Conservation (phyloP, 2,113 vertebrate genomes). For the Diphyllodes magnificus region DNA sequence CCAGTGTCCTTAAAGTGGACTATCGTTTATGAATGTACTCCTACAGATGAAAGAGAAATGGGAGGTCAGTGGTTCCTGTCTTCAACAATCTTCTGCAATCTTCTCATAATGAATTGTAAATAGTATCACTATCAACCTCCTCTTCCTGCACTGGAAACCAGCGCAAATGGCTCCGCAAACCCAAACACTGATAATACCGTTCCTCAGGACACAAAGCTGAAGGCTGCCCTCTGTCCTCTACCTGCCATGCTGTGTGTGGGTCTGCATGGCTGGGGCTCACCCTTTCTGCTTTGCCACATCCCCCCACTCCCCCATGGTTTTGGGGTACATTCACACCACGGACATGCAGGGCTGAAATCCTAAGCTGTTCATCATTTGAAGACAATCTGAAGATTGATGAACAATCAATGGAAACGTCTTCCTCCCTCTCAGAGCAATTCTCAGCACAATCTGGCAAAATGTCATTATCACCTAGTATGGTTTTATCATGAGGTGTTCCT, state of each 20-base stretch:
- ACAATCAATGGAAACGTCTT: background rate
- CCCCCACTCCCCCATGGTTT: accelerated
- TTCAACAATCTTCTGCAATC: constrained; percentile 58
- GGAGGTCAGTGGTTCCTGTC: constrained; percentile 52
- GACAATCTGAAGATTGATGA: constrained; percentile 41
- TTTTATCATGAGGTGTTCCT: constrained; percentile 5
- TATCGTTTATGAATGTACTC: constrained; percentile 47
- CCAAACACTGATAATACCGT: background rate
- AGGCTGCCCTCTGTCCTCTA: background rate
- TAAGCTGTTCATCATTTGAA: background rate
- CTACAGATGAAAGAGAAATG: constrained; percentile 57
- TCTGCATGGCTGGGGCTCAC: background rate
- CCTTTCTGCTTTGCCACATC: background rate
- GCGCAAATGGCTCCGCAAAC: background rate
- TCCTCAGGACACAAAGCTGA: background rate
- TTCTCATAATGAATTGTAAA: constrained; percentile 60
- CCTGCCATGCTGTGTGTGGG: accelerated
- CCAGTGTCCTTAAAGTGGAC: constrained; percentile 53
- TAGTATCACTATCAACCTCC: constrained; percentile 8
- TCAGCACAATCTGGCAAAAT: constrained; percentile 37
- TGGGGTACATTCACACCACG: accelerated
- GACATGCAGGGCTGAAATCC: background rate
- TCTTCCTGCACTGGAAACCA: background rate
- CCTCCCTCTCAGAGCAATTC: constrained; percentile 29
- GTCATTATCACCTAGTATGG: constrained; percentile 7